Evolutionary conservation across 2,888 invertebrate species (phyloP), one percentile per base, ranked within the genome.

Genomic region (Orthosia gracilis): DNA sequence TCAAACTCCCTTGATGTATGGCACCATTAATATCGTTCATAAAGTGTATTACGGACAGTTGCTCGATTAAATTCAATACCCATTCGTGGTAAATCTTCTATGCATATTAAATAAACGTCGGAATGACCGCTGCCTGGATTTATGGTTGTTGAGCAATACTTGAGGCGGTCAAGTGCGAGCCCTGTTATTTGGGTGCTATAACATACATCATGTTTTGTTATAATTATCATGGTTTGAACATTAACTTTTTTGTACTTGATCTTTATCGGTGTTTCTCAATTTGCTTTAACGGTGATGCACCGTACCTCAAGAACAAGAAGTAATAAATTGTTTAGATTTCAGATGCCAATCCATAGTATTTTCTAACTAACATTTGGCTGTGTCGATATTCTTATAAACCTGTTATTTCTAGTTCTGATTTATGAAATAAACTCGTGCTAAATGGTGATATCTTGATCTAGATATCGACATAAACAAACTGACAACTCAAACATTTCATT

Each of bases 71-170:
- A 95, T 95, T 95, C 94, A 95, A 94, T 94, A 93, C 93, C 90
- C 91, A 89, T 88, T 90, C 91, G 90, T 93, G 92, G 94, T 96
- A 95, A 96, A 96, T 95, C 95, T 95, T 94, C 92, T 90, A 93
- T 92, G 93, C 94, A 93, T 95, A 95, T 96, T 95, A 95, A 96
- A 95, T 94, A 93, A 94, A 94, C 90, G 94, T 94, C 93, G 86
- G 92, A 85, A 85, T 88, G 91, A 88, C 91, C 92, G 92, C 90
- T 91, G 88, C 83, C 87, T 89, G 89, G 94, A 95, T 95, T 95
- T 96, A 96, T 95, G 84, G 76, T 73, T 88, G 88, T 91, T 91
- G 87, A 85, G 90, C 88, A 92, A 92, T 84, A 80, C 84, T 85
- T 81, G 85, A 84, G 81, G 72, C 68, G 78, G 78, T 79, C 87